Evolutionary conservation across 23 tunicate species (phyloP).

Genomic region (Phallusia fumigata): DNA sequence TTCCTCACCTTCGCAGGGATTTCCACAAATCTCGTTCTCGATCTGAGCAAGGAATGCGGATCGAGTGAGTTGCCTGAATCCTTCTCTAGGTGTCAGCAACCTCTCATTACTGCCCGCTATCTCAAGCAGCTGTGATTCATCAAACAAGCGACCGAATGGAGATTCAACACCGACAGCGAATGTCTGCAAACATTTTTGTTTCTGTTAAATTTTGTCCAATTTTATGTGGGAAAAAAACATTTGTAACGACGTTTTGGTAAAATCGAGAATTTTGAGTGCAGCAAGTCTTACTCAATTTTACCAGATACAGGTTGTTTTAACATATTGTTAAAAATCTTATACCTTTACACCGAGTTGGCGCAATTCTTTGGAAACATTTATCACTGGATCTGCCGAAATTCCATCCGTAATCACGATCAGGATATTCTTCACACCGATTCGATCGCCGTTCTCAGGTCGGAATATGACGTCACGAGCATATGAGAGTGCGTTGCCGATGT

Average conservation of each 20-base stretch:
- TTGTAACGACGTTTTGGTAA: too few relatives aligned
- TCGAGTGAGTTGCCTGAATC: background rate
- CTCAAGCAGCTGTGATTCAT: background rate
- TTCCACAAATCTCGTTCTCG: slow-evolving; percentile 1
- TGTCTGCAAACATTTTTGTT: too few relatives aligned
- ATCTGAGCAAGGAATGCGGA: background rate
- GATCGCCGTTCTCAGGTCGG: slow-evolving; percentile 1
- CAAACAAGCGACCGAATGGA: background rate
- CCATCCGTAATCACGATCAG: background rate
- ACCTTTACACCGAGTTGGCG: slow-evolving; percentile 1
- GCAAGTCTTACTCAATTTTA: too few relatives aligned
- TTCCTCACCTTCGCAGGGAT: background rate
- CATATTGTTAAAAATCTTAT: background rate
- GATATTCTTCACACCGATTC: background rate
- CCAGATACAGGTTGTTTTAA: too few relatives aligned
- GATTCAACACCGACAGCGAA: background rate
- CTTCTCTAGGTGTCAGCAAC: background rate
- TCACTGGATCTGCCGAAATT: background rate
- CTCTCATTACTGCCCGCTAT: background rate
- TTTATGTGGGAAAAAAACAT: too few relatives aligned
- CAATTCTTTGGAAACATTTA: background rate
- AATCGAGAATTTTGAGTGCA: too few relatives aligned
- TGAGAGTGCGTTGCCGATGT: background rate
- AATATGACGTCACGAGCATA: background rate
- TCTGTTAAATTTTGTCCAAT: too few relatives aligned